Base-by-base conservation (phyloP, 2,888 invertebrate genomes). In the Octonoba sinensis region DNA sequence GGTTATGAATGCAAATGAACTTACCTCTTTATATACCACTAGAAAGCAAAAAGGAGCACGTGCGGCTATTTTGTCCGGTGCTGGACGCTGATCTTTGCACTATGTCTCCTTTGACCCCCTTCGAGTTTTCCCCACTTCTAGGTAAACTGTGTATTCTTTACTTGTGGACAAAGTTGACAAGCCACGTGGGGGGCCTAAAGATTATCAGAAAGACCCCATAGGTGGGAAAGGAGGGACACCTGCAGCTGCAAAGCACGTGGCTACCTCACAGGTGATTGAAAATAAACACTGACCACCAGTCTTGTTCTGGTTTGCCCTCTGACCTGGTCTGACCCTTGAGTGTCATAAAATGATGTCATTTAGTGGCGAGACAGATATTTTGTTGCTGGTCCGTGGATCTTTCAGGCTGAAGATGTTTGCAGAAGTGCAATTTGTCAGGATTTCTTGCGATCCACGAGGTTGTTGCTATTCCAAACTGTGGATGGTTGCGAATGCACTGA, bases 241-340 rank as follows among this genome's bases (percentile, higher is more conserved):
- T 81, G 79, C 72, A 46, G 49, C 69, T 81, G 73, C 54, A 15
- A n/a, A 47, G 65, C 65, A 65, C 65, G 47, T 65, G 66, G 66
- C 27, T 36, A 69, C 65, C 73, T 64, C 79, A 60, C 79, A 73
- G 73, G 79, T 73, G 73, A 81, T 56, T 73, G 51, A 69, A 73
- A 73, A 73, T 67, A 81, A 81, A 81, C 79, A 81, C 62, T 81
- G 79, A 81, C 79, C 79, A 18, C 79, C 73, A 81, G 79, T 73
- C 79, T 81, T 73, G 73, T 81, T 81, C 69, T 69, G 73, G 46
- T 54, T 36, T 24, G 67, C 20, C 49, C 78, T 66, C n/a, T 67
- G 66, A 66, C 66, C 64, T 13, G 13, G 44, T 16, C 18, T 24
- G 24, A 13, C 24, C 22, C 54, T 46, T 49, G 72, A 67, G 18